phyloP scores from a whole-genome alignment of 2,888 invertebrate species.

The Morpho achilles region DNA sequence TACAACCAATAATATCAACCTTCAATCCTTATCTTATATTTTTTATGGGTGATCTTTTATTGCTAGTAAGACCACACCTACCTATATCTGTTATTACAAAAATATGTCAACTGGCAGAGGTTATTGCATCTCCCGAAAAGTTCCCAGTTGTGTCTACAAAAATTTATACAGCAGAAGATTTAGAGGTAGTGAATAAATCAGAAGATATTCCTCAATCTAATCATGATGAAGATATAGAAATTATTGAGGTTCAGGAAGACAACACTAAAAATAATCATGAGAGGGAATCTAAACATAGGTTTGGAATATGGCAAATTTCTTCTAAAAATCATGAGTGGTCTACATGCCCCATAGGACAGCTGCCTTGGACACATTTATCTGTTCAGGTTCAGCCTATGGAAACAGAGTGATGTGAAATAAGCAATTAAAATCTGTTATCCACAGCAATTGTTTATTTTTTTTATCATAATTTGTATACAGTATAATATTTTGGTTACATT shows the following conservation, averaged over 20 bases:
- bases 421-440: conserved; percentile 39
- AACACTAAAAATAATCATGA: conserved; percentile 20
- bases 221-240: conserved; percentile 26
- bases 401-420: conserved; percentile 21
- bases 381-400: conserved; percentile 27
- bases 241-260: conserved; percentile 13
- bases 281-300: conserved; percentile 22
- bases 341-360: conserved; percentile 67
- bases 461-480: conserved; percentile 73
- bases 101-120: conserved; percentile 50
- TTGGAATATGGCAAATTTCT: conserved; percentile 56
- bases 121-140: conserved; percentile 54
- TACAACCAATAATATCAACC: conserved; percentile 56
- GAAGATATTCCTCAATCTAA: conserved; percentile 20
- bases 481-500: conserved; percentile 76
- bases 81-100: conserved; percentile 41
- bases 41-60: conserved; percentile 54
- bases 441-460: conserved; percentile 71
- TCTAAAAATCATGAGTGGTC: conserved; percentile 56
- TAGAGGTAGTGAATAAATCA: conserved; percentile 34
- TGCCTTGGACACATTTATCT: conserved; percentile 61
- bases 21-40: conserved; percentile 60
- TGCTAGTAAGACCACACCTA: conserved; percentile 50
- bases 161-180: conserved; percentile 68
- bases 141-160: conserved; percentile 38